Evolutionary conservation across 2,888 invertebrate genomes (phyloP).

Genomic region (Hedya salicella): DNA sequence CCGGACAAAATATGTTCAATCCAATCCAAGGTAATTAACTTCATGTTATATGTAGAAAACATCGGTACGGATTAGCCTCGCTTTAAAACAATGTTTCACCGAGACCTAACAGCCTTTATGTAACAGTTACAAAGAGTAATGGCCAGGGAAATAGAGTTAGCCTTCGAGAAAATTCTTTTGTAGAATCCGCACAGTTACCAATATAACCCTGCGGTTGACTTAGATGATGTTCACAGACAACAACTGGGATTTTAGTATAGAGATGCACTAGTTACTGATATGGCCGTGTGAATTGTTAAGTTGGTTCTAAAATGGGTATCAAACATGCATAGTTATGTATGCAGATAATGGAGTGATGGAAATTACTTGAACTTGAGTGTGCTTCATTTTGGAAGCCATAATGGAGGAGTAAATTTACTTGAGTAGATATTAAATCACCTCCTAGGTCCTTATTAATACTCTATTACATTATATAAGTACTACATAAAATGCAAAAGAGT

Average conservation of each 20-base stretch:
- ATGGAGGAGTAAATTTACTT: not conserved
- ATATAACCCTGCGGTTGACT: constrained; percentile 29
- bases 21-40: constrained; percentile 8
- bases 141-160: constrained; percentile 63
- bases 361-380: not conserved
- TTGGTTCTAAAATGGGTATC: constrained; percentile 11
- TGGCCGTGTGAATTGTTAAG: not conserved
- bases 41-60: constrained; percentile 7
- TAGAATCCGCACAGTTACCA: constrained; percentile 29
- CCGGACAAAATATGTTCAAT: no score
- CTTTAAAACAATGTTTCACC: constrained; percentile 35
- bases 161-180: constrained; percentile 47
- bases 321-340: constrained; percentile 9
- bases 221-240: not conserved
- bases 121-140: constrained; percentile 67
- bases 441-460: no score
- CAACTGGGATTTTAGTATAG: not conserved
- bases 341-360: not conserved
- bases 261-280: not conserved
- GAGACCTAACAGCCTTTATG: constrained; percentile 47
- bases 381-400: not conserved
- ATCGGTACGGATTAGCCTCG: constrained; percentile 7
- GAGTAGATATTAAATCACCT: no score
- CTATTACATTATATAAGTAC: no score
- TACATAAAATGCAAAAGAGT: no score